Conservation (phyloP, 2,797 vertebrate genomes). For the Gymnopithys bicolor region DNA sequence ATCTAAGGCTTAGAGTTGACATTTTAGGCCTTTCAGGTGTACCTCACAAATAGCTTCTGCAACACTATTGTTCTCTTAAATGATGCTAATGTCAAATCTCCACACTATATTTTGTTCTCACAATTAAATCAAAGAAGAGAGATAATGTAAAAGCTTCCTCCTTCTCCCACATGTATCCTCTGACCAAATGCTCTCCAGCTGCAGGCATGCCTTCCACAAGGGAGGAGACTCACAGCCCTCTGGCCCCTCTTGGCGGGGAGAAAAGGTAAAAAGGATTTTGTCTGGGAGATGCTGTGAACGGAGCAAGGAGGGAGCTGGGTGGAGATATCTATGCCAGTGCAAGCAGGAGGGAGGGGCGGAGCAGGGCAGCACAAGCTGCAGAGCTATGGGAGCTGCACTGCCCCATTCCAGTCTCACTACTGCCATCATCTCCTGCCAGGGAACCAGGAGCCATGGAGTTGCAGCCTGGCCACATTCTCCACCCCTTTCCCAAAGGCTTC, state of each 20-base stretch:
- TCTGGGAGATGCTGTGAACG: accelerated
- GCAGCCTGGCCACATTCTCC: not conserved
- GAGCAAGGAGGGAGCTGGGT: accelerated
- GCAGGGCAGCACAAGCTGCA: not conserved
- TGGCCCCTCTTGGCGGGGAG: not conserved
- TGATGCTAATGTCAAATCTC: not conserved
- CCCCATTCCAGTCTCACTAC: not conserved
- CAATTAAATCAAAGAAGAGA: not conserved
- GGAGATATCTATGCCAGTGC: not conserved
- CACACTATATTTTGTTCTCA: not conserved
- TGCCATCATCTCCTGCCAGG: not conserved
- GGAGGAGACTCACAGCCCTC: not conserved
- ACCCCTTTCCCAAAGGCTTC: not conserved
- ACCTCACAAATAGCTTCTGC: not conserved
- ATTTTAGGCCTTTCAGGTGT: not conserved
- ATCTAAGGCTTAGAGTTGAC: not conserved
- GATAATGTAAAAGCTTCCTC: not conserved
- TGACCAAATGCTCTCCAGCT: not conserved
- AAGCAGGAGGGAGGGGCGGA: not conserved
- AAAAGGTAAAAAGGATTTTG: not conserved
- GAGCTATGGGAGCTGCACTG: not conserved
- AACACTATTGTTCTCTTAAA: not conserved
- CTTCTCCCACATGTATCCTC: not conserved
- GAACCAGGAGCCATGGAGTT: not conserved
- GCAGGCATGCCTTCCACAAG: not conserved